Evolutionary conservation across 92 coral and sea anemone genomes (phyloP).

Genomic region (Zoanthus sociatus): DNA sequence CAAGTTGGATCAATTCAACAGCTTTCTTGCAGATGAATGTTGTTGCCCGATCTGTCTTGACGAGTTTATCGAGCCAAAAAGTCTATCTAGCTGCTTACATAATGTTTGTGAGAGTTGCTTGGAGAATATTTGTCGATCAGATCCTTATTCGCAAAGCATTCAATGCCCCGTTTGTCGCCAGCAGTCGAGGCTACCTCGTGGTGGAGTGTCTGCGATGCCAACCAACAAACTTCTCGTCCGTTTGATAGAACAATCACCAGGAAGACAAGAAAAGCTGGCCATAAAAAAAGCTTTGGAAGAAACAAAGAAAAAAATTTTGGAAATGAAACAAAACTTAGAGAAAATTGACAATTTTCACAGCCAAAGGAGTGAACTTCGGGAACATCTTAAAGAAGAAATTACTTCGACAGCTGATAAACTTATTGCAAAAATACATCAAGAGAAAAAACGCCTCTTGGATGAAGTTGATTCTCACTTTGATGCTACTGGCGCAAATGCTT

Average conservation of each 20-base stretch:
- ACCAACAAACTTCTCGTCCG: slow-evolving; percentile 45
- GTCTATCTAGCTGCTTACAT: slow-evolving; percentile 30
- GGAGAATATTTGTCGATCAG: slow-evolving; percentile 38
- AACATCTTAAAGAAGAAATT: slow-evolving; percentile 21
- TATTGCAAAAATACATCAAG: slow-evolving; percentile 4
- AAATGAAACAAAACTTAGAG: slow-evolving; percentile 23
- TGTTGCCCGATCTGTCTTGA: slow-evolving; percentile 48
- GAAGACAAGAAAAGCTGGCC: slow-evolving; percentile 44
- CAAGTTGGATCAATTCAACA: slow-evolving; percentile 31
- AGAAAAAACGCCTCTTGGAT: slow-evolving; percentile 14
- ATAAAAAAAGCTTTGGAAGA: slow-evolving; percentile 41
- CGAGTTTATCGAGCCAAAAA: slow-evolving; percentile 38
- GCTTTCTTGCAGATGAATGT: slow-evolving; percentile 39
- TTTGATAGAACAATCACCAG: slow-evolving; percentile 39
- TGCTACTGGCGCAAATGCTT: background rate
- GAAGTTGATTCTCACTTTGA: slow-evolving; percentile 10
- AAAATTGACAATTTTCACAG: slow-evolving; percentile 1
- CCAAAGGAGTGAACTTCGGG: background rate
- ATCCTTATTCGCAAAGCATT: slow-evolving; percentile 22
- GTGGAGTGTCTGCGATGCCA: slow-evolving; percentile 38
- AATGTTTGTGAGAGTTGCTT: slow-evolving; percentile 40
- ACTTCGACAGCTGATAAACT: slow-evolving; percentile 42
- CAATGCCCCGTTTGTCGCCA: slow-evolving; percentile 44
- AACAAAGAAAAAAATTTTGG: background rate
- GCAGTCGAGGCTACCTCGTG: slow-evolving; percentile 12